Conservation (phyloP, 1,140 invertebrate genomes). For the Drosophila guanche region DNA sequence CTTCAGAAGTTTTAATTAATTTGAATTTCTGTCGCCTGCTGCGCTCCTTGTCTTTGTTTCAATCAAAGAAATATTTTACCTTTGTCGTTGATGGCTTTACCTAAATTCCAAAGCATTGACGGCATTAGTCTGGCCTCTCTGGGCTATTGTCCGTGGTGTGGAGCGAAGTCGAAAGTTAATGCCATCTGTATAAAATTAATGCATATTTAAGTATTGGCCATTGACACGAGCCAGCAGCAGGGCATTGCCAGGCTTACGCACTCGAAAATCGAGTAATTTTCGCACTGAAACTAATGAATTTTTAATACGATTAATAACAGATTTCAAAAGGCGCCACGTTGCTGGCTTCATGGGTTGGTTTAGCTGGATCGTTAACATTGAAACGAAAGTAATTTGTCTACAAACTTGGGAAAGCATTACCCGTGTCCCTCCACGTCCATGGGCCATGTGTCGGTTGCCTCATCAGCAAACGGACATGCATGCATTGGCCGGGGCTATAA, state of each 20-base stretch:
- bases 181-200: conserved; percentile 66
- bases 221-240: conserved; percentile 17
- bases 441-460: conserved; percentile 22
- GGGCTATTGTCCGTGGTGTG: conserved; percentile 16
- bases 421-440: background rate
- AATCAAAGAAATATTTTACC: conserved; percentile 29
- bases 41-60: conserved; percentile 18
- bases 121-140: conserved; percentile 36
- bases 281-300: conserved; percentile 63
- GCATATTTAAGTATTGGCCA: conserved; percentile 64
- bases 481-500: conserved; percentile 61
- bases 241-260: background rate
- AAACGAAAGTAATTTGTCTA: conserved; percentile 61
- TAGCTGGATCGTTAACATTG: conserved; percentile 48
- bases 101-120: conserved; percentile 35
- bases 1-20: conserved; percentile 9
- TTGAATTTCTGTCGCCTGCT: conserved; percentile 11
- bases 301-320: conserved; percentile 69
- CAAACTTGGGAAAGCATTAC: conserved; percentile 2
- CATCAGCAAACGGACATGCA: conserved; percentile 61
- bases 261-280: conserved; percentile 6
- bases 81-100: conserved; percentile 33
- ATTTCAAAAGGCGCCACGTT: conserved; percentile 29
- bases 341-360: background rate
- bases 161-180: conserved; percentile 35